Percentiles rank a stretch among this genome's conserved stretches.
These are phyloP conservation scores for Drosophila bipectinata DNA, from an alignment of 1,140 invertebrate genomes.

Conservation along the genomic window DNA sequence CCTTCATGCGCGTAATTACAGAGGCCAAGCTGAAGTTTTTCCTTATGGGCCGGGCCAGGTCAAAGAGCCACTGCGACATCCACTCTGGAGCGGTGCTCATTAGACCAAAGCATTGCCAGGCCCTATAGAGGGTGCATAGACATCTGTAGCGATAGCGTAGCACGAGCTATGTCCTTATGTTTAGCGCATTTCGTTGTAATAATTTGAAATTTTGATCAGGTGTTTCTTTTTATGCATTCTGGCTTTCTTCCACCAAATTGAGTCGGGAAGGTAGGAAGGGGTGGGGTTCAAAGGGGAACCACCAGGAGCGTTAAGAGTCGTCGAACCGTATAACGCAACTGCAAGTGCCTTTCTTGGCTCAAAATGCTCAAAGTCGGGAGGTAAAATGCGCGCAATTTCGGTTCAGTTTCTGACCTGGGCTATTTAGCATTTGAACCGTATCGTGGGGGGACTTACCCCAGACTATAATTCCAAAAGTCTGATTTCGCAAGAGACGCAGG, in stretches of 20 bases:
- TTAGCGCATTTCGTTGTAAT: constrained; percentile 72
- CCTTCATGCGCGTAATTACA: constrained; percentile 63
- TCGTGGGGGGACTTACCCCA: constrained; percentile 45
- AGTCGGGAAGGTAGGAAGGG: constrained; percentile 2
- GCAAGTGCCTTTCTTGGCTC: constrained; percentile 25
- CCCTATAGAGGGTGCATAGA: constrained; percentile 30
- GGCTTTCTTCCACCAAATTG: constrained; percentile 55
- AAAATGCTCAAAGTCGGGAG: constrained; percentile 33
- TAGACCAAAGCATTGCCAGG: constrained; percentile 75
- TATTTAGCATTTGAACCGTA: constrained; percentile 75
- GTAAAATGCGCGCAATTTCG: constrained; percentile 62
- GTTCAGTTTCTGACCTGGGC: constrained; percentile 32
- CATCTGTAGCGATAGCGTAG: constrained; percentile 41
- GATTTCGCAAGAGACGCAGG: constrained; percentile 31
- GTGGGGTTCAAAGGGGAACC: constrained; percentile 71
- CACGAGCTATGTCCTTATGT: constrained; percentile 76
- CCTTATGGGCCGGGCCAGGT: constrained; percentile 42
- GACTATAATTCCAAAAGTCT: constrained; percentile 13
- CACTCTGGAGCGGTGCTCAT: constrained; percentile 54
- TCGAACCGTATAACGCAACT: constrained; percentile 68
- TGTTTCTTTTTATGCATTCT: constrained; percentile 66
- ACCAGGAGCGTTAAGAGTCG: constrained; percentile 70
- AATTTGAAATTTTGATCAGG: constrained; percentile 82
- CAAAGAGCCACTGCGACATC: constrained; percentile 36
- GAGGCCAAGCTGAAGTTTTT: constrained; percentile 73